These are phyloP conservation scores for Pipistrellus pipistrellus DNA, from an alignment of 2,797 vertebrate species.

Conservation along the genomic window DNA sequence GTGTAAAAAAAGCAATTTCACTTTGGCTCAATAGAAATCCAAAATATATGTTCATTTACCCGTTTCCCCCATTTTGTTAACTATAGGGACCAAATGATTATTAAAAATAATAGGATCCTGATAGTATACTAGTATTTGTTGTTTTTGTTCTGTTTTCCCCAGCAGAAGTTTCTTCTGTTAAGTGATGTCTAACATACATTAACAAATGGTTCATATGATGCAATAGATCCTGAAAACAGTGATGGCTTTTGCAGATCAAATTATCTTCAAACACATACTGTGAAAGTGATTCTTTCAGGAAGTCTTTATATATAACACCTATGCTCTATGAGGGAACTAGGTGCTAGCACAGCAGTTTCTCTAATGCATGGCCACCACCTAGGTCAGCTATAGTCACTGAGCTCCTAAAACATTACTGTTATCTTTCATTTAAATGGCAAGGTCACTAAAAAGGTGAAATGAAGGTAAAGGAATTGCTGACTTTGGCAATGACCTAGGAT, in stretches of 20 bases:
- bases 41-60: conserved; percentile 26
- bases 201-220: conserved; percentile 10
- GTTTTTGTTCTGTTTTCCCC: conserved; percentile 19
- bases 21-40: conserved; percentile 20
- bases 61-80: background rate
- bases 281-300: background rate
- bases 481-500: background rate
- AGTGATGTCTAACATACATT: background rate
- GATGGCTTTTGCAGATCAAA: background rate
- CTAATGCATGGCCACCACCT: background rate
- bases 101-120: background rate
- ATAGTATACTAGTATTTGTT: background rate
- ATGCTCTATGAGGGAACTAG: background rate
- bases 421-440: background rate
- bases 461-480: conserved; percentile 17
- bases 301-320: background rate
- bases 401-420: background rate
- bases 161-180: conserved; percentile 40
- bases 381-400: background rate
- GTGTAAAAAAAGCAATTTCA: conserved; percentile 35
- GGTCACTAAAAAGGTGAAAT: background rate
- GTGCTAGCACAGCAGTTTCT: background rate
- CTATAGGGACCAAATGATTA: background rate
- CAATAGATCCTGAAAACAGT: background rate
- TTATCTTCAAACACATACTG: background rate